These are phyloP conservation scores for Leptodactylus fallax DNA, from an alignment of 2,797 vertebrate genomes.

Conservation along the genomic window DNA sequence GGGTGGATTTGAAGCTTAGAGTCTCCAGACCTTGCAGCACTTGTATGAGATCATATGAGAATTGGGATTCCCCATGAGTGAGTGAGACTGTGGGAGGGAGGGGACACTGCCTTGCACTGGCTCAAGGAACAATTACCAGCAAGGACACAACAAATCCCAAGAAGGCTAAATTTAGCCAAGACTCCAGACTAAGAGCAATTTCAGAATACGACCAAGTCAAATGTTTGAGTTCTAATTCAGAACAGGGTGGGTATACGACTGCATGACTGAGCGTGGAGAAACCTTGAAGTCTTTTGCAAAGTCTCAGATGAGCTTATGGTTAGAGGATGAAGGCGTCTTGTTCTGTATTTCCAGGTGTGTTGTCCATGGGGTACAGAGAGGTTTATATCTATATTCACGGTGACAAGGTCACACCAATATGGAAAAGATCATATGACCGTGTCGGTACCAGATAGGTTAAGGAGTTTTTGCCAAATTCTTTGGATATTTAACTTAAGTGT, in stretches of 20 bases:
- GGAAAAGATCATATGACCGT: too few species aligned
- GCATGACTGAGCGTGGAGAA: neutral
- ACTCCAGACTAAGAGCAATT: constrained; percentile 7
- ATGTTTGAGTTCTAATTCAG: constrained; percentile 8
- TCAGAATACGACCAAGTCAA: constrained; percentile 11
- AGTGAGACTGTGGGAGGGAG: constrained; percentile 47
- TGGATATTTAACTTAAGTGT: too few species aligned
- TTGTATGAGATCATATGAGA: constrained; percentile 58
- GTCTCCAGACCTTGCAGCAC: constrained; percentile 33
- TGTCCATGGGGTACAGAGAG: neutral
- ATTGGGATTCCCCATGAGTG: constrained; percentile 62
- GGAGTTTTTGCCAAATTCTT: neutral
- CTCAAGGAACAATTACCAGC: constrained; percentile 55
- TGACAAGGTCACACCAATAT: neutral
- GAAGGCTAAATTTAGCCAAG: constrained; percentile 49
- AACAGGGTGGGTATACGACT: neutral
- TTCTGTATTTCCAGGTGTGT: constrained; percentile 5
- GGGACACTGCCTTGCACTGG: constrained; percentile 27
- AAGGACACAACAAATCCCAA: constrained; percentile 49
- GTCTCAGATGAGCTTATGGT: neutral
- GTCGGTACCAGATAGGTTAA: neutral
- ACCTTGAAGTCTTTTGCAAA: constrained; percentile 24
- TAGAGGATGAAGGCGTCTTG: neutral
- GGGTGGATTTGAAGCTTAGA: constrained; percentile 36
- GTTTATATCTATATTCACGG: neutral